These are phyloP conservation scores for Panopea generosa DNA, from an alignment of 2,888 invertebrate genomes.

Conservation along the genomic window DNA sequence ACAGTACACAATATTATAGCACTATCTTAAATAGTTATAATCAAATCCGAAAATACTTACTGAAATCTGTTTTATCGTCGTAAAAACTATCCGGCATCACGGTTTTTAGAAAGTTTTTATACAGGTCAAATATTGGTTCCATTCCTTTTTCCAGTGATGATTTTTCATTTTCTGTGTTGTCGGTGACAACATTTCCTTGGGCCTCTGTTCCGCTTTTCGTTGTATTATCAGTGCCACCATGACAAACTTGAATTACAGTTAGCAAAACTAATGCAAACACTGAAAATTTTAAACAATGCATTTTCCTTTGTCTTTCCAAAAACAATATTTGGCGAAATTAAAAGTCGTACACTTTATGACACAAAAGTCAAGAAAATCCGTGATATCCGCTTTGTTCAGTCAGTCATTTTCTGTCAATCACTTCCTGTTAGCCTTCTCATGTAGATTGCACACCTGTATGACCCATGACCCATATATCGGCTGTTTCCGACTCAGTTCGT, in stretches of 20 bases:
- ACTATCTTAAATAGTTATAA: background rate
- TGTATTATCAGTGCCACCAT: constrained; percentile 29
- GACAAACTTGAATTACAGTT: constrained; percentile 38
- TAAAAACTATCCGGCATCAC: constrained; percentile 71
- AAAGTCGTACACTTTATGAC: background rate
- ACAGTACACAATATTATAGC: background rate
- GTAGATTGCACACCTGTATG: constrained; percentile 55
- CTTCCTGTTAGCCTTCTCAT: constrained; percentile 25
- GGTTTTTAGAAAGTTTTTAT: constrained; percentile 74
- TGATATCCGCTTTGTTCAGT: background rate
- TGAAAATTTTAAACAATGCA: constrained; percentile 13
- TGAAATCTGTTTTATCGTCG: constrained; percentile 50
- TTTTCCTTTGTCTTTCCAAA: background rate
- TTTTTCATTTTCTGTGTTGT: constrained; percentile 28
- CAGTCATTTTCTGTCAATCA: constrained; percentile 7
- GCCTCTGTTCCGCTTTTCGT: constrained; percentile 3
- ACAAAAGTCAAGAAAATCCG: no score
- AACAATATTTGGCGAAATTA: background rate
- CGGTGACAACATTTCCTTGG: constrained; percentile 16
- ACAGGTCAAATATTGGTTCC: constrained; percentile 71
- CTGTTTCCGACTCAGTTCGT: constrained; percentile 12
- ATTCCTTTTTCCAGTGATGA: constrained; percentile 74
- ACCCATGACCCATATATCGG: constrained; percentile 48
- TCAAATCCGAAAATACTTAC: constrained; percentile 67
- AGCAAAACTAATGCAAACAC: constrained; percentile 21